Evolutionary conservation across 1,140 invertebrate genomes (phyloP).

Genomic region (Hycleus phaleratus): DNA sequence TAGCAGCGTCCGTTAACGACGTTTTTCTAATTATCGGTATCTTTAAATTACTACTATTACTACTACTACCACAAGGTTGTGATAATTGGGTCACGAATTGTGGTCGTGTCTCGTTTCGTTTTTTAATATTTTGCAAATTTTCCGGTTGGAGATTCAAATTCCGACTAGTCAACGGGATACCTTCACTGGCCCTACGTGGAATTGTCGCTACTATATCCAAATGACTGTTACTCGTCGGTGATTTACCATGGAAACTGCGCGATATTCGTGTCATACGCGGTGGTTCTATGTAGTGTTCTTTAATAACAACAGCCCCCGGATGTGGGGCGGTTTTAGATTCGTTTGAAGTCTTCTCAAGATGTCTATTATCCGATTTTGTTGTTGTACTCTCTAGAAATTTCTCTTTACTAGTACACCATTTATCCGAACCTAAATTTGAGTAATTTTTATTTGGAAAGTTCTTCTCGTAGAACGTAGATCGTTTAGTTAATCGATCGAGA

Average conservation of each 20-base stretch:
- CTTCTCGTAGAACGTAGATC: constrained; percentile 24
- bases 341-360: neutral
- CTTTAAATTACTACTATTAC: constrained; percentile 2
- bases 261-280: constrained; percentile 41
- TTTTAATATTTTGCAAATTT: constrained; percentile 7
- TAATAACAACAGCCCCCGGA: constrained; percentile 41
- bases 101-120: constrained; percentile 9
- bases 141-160: constrained; percentile 6
- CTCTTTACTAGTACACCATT: constrained; percentile 35
- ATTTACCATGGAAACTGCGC: constrained; percentile 44
- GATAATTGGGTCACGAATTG: constrained; percentile 21
- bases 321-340: constrained; percentile 9
- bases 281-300: constrained; percentile 45
- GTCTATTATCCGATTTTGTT: constrained; percentile 5
- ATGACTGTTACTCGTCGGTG: constrained; percentile 18
- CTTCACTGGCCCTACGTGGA: constrained; percentile 37
- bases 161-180: constrained; percentile 10
- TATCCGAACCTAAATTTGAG: constrained; percentile 22
- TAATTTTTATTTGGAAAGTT: constrained; percentile 15
- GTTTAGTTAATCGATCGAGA: constrained; percentile 20
- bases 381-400: constrained; percentile 29
- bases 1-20: constrained; percentile 9
- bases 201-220: constrained; percentile 20
- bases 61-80: constrained; percentile 15
- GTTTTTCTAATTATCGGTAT: constrained; percentile 7